Evolutionary conservation across 2,888 invertebrate genomes (phyloP).

Genomic region (Petrophora chlorosata): DNA sequence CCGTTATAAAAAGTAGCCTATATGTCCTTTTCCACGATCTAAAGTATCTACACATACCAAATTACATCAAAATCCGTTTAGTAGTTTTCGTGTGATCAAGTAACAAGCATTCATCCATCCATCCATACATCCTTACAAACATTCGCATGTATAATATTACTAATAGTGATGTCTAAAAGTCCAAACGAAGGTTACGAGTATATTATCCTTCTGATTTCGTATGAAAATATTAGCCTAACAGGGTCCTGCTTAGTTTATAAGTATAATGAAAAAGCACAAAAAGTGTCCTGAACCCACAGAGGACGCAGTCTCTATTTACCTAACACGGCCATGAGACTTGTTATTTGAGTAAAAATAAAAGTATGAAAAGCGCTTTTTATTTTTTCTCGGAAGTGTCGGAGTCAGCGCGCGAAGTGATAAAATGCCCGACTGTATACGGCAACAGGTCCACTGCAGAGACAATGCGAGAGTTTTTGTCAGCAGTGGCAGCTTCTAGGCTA

Average conservation of each 20-base stretch:
- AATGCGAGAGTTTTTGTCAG: conserved; percentile 74
- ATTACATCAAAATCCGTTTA: too few relatives aligned
- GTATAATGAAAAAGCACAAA: conserved; percentile 42
- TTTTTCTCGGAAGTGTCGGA: conserved; percentile 62
- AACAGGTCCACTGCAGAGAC: conserved; percentile 64
- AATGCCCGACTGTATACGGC: conserved; percentile 57
- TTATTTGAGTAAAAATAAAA: conserved; percentile 34
- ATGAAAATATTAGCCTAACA: conserved; percentile 15
- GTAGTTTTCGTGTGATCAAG: too few relatives aligned
- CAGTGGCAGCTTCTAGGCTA: conserved; percentile 71
- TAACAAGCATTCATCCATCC: too few relatives aligned
- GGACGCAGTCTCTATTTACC: conserved; percentile 39
- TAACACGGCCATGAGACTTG: conserved; percentile 37
- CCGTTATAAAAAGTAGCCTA: too few relatives aligned
- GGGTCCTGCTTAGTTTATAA: conserved; percentile 26
- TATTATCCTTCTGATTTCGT: neutral
- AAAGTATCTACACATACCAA: too few relatives aligned
- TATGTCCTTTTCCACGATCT: too few relatives aligned
- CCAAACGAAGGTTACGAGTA: too few relatives aligned
- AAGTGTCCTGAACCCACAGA: conserved; percentile 40
- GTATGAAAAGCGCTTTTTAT: conserved; percentile 33
- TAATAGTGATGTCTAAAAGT: too few relatives aligned
- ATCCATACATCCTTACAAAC: too few relatives aligned
- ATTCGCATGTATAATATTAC: too few relatives aligned
- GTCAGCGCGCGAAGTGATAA: conserved; percentile 66